Evolutionary conservation across 2,113 vertebrate species (phyloP).

Genomic region (Petrocephalus zakoni): DNA sequence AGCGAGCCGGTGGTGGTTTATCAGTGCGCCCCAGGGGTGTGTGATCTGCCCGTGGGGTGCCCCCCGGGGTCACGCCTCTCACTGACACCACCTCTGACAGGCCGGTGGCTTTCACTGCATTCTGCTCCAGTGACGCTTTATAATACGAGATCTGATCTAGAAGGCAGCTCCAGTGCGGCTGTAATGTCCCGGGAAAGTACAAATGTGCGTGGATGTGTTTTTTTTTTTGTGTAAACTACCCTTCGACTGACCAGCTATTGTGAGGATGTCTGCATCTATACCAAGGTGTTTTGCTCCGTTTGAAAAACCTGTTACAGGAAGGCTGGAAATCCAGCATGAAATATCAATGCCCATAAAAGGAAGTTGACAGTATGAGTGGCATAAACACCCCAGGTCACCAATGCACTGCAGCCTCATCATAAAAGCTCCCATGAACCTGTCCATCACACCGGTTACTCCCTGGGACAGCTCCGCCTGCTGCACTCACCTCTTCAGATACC

Average conservation of each 20-base stretch:
- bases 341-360: background rate
- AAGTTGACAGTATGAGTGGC: background rate
- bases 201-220: background rate
- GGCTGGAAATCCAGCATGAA: background rate
- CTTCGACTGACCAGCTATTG: background rate
- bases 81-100: background rate
- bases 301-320: background rate
- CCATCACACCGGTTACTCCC: background rate
- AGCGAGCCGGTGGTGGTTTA: background rate
- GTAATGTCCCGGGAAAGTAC: background rate
- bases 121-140: background rate
- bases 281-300: background rate
- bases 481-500: constrained; percentile 57
- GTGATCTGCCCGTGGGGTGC: background rate
- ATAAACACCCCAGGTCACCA: background rate
- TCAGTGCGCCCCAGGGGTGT: background rate
- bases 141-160: background rate
- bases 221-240: background rate
- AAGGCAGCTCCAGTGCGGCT: background rate
- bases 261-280: background rate
- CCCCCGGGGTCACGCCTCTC: background rate
- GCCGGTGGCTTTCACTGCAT: background rate
- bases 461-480: background rate
- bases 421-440: background rate
- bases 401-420: background rate